phyloP scores from a whole-genome alignment of 2,797 vertebrate species.

The Chelon labrosus region DNA sequence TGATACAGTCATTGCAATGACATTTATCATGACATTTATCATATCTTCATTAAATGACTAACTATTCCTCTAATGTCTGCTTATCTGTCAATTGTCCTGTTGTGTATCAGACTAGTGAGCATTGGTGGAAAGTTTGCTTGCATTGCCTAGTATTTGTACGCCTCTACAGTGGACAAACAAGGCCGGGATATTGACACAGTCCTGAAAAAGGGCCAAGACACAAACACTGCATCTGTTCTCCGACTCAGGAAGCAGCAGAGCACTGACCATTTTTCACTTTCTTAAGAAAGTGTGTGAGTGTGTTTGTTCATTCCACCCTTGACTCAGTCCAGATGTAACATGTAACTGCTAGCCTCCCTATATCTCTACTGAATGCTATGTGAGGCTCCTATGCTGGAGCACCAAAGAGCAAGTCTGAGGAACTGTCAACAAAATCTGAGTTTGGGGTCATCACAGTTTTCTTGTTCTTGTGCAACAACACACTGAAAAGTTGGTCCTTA shows the following conservation, averaged over 20 bases:
- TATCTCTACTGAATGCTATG: constrained; percentile 37
- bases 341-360: constrained; percentile 56
- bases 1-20: neutral
- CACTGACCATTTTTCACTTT: constrained; percentile 53
- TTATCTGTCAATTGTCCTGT: constrained; percentile 30
- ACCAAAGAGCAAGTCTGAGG: constrained; percentile 6
- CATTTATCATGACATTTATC: neutral
- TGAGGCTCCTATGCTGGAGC: constrained; percentile 12
- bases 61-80: neutral
- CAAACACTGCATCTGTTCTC: constrained; percentile 73
- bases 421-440: neutral
- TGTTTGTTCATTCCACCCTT: constrained; percentile 63
- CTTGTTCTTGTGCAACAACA: constrained; percentile 8
- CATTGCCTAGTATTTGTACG: constrained; percentile 55
- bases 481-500: neutral
- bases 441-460: neutral
- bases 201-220: constrained; percentile 56
- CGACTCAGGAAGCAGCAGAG: constrained; percentile 43
- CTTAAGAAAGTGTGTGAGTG: constrained; percentile 45
- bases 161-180: constrained; percentile 71
- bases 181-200: constrained; percentile 71
- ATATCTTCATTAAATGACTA: constrained; percentile 19
- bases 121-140: constrained; percentile 55
- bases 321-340: constrained; percentile 65
- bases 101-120: constrained; percentile 35